Conservation (phyloP, 2,113 vertebrate species). For the Hystrix cristata region DNA sequence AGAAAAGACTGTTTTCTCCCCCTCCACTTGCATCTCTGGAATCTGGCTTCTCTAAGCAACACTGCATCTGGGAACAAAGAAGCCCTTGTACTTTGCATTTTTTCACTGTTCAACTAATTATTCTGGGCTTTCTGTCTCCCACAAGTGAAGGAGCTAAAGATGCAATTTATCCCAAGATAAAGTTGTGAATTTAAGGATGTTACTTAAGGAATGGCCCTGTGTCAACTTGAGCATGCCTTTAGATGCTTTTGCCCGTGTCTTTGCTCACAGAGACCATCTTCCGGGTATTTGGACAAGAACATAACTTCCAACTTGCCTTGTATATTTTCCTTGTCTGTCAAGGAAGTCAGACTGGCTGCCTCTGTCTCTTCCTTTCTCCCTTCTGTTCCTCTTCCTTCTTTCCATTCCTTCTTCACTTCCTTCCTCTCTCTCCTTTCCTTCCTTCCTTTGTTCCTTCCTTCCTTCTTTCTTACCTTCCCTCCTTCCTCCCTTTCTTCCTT, state of each 20-base stretch:
- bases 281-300: not conserved
- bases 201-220: not conserved
- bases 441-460: fast-evolving
- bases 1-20: conserved; percentile 13
- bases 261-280: not conserved
- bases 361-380: not conserved
- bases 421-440: too few species aligned
- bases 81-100: conserved; percentile 21
- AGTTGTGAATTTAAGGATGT: not conserved
- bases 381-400: not conserved
- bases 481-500: fast-evolving
- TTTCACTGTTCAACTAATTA: not conserved
- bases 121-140: conserved; percentile 2
- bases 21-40: conserved; percentile 50
- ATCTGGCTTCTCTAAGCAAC: conserved; percentile 70
- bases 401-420: too few species aligned
- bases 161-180: not conserved
- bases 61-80: conserved; percentile 52
- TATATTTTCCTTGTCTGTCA: not conserved
- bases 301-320: not conserved
- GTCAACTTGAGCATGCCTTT: not conserved
- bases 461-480: fast-evolving
- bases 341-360: not conserved
- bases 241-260: not conserved
- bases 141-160: conserved; percentile 34